Conservation (phyloP, 2,797 vertebrate genomes). For the Naso thynnoides region DNA sequence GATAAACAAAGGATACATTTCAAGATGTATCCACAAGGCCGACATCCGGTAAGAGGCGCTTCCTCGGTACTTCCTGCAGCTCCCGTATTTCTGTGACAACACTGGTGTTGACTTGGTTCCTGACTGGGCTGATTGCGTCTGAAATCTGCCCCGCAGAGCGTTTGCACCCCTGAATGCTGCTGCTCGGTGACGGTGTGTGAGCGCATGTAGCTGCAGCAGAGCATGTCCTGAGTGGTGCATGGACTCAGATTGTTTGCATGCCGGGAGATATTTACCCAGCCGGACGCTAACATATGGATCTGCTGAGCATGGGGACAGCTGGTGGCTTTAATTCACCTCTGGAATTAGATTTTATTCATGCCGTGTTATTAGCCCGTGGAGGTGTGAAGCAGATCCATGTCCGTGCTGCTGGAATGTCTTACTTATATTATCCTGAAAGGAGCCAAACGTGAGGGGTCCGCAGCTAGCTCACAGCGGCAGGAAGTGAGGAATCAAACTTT, state of each 20-base stretch:
- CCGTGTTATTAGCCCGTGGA: constrained; percentile 58
- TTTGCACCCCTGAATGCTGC: constrained; percentile 31
- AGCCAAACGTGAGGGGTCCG: constrained; percentile 35
- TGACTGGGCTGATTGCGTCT: constrained; percentile 28
- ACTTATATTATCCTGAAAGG: constrained; percentile 42
- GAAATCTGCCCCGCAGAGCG: constrained; percentile 37
- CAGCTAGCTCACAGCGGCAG: constrained; percentile 14
- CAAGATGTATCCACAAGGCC: constrained; percentile 93
- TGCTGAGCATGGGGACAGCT: constrained; percentile 60
- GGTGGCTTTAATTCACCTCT: constrained; percentile 40
- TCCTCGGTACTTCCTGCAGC: constrained; percentile 63
- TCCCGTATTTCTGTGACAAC: constrained; percentile 49
- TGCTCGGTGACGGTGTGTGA: constrained; percentile 40
- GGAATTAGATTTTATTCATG: constrained; percentile 52
- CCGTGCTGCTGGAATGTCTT: constrained; percentile 58
- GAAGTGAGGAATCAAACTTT: constrained; percentile 35
- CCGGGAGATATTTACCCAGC: constrained; percentile 66
- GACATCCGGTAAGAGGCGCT: constrained; percentile 90
- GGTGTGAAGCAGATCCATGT: constrained; percentile 65
- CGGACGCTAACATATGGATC: constrained; percentile 54
- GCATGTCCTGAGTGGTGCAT: constrained; percentile 61
- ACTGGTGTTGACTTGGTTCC: constrained; percentile 50
- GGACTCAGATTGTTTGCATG: constrained; percentile 64
- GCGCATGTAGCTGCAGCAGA: constrained; percentile 50
- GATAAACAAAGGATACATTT: constrained; percentile 83